Evolutionary conservation across 2,888 invertebrate genomes (phyloP).

Genomic region (Subacronicta megacephala): DNA sequence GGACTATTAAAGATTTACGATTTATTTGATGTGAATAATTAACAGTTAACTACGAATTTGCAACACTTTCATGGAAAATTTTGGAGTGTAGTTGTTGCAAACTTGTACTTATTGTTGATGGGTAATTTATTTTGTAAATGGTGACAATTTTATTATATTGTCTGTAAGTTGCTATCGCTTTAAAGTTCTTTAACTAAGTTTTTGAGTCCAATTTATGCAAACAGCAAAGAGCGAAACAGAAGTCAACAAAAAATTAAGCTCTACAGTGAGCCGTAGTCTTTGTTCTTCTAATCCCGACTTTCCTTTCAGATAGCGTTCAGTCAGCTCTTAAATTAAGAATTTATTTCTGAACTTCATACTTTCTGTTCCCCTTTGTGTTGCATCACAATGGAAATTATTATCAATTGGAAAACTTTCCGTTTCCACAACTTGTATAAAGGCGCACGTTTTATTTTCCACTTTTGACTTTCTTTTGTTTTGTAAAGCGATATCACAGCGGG

Average conservation of each 20-base stretch:
- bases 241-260: slow-evolving; percentile 79
- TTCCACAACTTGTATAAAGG: slow-evolving; percentile 79
- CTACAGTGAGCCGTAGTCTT: slow-evolving; percentile 73
- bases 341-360: slow-evolving; percentile 87
- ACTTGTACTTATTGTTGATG: slow-evolving; percentile 5
- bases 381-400: slow-evolving; percentile 87
- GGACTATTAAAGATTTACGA: slow-evolving; percentile 35
- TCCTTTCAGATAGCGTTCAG: slow-evolving; percentile 85
- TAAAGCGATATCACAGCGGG: slow-evolving; percentile 63
- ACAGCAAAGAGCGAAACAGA: slow-evolving; percentile 75
- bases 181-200: slow-evolving; percentile 65
- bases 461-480: slow-evolving; percentile 75
- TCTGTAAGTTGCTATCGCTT: slow-evolving; percentile 26
- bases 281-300: slow-evolving; percentile 85
- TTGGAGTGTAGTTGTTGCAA: slow-evolving; percentile 6
- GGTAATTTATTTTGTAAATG: slow-evolving; percentile 16
- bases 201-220: slow-evolving; percentile 68
- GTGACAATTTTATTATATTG: slow-evolving; percentile 5
- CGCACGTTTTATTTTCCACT: slow-evolving; percentile 81
- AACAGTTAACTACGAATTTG: slow-evolving; percentile 28
- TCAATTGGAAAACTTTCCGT: slow-evolving; percentile 86
- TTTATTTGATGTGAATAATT: slow-evolving; percentile 38
- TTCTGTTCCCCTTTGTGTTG: slow-evolving; percentile 85
- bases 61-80: slow-evolving; percentile 13
- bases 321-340: slow-evolving; percentile 87